Evolutionary conservation across 2,797 vertebrate genomes (phyloP).

Genomic region (Sebastes hubbsi): DNA sequence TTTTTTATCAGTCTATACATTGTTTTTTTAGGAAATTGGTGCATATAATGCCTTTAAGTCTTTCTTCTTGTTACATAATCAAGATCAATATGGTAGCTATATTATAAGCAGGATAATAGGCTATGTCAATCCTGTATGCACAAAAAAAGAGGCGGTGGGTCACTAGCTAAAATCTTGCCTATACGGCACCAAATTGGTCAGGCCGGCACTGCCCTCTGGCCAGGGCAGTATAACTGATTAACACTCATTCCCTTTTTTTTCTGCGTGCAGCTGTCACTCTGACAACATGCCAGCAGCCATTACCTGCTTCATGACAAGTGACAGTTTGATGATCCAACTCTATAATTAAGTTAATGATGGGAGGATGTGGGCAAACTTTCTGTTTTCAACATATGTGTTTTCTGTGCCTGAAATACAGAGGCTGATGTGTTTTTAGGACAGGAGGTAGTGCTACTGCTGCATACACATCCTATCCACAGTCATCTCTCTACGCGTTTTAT

Average conservation of each 20-base stretch:
- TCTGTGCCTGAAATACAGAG: background rate
- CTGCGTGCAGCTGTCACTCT: background rate
- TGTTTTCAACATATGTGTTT: background rate
- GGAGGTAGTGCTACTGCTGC: background rate
- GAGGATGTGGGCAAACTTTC: background rate
- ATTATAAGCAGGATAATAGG: too few relatives aligned
- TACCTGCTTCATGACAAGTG: background rate
- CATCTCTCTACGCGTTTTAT: background rate
- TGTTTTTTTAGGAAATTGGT: too few relatives aligned
- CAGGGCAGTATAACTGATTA: background rate
- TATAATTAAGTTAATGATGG: background rate
- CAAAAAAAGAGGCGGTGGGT: too few relatives aligned
- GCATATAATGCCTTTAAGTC: accelerated
- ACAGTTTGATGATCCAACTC: background rate
- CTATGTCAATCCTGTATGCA: too few relatives aligned
- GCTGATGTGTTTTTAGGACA: background rate
- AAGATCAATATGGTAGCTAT: too few relatives aligned
- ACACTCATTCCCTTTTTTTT: background rate
- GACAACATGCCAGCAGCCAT: background rate
- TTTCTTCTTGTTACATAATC: too few relatives aligned
- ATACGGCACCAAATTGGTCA: too few relatives aligned
- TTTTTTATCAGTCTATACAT: too few relatives aligned
- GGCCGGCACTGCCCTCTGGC: background rate
- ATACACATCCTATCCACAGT: background rate
- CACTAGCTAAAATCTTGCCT: too few relatives aligned